Evolutionary conservation across 2,113 vertebrate species (phyloP).

Genomic region (Rhagologus leucostigma): DNA sequence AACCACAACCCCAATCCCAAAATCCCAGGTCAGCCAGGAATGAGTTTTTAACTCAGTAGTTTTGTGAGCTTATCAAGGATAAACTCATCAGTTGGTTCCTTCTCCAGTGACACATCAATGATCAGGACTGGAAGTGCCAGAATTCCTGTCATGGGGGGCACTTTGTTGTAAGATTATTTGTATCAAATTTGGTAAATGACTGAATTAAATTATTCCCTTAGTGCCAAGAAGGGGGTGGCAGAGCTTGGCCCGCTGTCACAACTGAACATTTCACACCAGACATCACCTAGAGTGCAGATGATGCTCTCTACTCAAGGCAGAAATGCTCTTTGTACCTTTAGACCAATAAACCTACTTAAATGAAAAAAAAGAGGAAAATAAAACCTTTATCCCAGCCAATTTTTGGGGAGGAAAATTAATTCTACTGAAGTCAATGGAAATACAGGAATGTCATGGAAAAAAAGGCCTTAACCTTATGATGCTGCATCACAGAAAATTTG

Average conservation of each 20-base stretch:
- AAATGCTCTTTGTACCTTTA: neutral
- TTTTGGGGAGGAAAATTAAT: neutral
- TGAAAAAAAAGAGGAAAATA: neutral
- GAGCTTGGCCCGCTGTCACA: neutral
- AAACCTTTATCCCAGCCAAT: neutral
- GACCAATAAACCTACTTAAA: neutral
- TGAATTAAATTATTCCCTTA: neutral
- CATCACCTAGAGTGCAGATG: neutral
- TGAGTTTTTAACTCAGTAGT: accelerated
- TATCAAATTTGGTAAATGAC: neutral
- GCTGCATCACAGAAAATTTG: neutral
- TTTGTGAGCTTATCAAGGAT: neutral
- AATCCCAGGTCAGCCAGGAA: neutral
- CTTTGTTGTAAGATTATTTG: neutral
- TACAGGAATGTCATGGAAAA: neutral
- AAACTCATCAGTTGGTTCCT: neutral
- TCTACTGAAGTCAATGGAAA: neutral
- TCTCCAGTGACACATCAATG: neutral
- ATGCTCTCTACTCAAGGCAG: neutral
- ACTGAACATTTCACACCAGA: neutral
- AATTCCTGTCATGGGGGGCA: neutral
- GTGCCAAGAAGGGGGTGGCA: neutral
- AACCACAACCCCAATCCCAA: neutral
- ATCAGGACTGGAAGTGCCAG: neutral
- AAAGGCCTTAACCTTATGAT: neutral